These are phyloP conservation scores for Artemia sinica DNA, from an alignment of 2,888 invertebrate genomes.

Conservation along the genomic window DNA sequence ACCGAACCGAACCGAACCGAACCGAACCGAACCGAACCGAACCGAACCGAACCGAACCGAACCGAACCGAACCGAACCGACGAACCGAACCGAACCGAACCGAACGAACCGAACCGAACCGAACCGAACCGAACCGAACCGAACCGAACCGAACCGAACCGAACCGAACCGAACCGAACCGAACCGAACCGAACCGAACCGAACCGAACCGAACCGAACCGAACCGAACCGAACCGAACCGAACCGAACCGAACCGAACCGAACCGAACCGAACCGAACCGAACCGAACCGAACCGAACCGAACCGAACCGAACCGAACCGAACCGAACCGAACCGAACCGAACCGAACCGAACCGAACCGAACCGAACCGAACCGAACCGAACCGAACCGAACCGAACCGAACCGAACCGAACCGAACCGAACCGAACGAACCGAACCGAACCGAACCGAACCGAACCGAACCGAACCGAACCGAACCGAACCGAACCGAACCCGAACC, in stretches of 20 bases:
- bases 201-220: constrained; percentile 21
- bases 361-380: constrained; percentile 23
- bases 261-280: constrained; percentile 22
- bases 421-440: no score
- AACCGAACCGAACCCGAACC: no score
- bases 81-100: no score
- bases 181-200: constrained; percentile 23
- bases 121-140: constrained; percentile 22
- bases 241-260: constrained; percentile 23
- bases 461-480: constrained; percentile 23
- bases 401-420: constrained; percentile 22
- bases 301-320: constrained; percentile 21
- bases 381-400: constrained; percentile 22
- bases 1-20: constrained; percentile 22
- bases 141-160: constrained; percentile 23
- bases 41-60: constrained; percentile 23
- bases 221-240: constrained; percentile 23
- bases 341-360: constrained; percentile 22
- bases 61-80: constrained; percentile 23
- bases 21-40: constrained; percentile 23
- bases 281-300: constrained; percentile 22
- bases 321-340: constrained; percentile 17
- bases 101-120: constrained; percentile 20
- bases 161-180: constrained; percentile 22
- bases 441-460: no score